phyloP scores from a whole-genome alignment of 2,113 vertebrate genomes.

The Hemibagrus wyckioides region DNA sequence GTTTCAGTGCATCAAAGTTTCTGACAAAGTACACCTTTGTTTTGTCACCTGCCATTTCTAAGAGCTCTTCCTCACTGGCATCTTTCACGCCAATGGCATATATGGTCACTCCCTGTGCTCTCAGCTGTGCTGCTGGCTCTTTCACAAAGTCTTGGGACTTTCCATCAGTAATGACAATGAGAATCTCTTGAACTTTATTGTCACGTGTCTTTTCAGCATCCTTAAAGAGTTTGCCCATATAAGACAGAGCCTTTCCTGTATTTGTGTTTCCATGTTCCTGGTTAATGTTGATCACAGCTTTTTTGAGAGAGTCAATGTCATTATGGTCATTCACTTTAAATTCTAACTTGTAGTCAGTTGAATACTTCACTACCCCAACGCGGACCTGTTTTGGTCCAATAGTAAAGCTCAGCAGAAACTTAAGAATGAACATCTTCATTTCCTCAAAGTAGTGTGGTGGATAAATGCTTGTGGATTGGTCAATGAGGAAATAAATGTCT shows the following conservation, averaged over 20 bases:
- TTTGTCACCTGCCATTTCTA: constrained; percentile 68
- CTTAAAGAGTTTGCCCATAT: constrained; percentile 71
- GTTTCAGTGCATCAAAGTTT: constrained; percentile 77
- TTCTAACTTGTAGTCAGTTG: constrained; percentile 58
- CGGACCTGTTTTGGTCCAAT: constrained; percentile 74
- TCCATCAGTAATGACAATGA: constrained; percentile 83
- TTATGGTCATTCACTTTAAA: constrained; percentile 67
- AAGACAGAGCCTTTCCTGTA: constrained; percentile 72
- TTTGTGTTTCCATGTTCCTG: constrained; percentile 71
- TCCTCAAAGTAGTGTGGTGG: constrained; percentile 72
- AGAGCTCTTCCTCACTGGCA: constrained; percentile 64
- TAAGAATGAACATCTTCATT: constrained; percentile 80
- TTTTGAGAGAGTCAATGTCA: constrained; percentile 58
- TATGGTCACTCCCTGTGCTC: constrained; percentile 63
- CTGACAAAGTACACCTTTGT: constrained; percentile 75
- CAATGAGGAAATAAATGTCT: constrained; percentile 86
- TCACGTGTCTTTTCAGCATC: constrained; percentile 58
- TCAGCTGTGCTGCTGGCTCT: constrained; percentile 67
- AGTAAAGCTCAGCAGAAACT: constrained; percentile 70
- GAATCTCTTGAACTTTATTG: constrained; percentile 65
- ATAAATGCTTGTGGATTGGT: constrained; percentile 78
- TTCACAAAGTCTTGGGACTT: constrained; percentile 73
- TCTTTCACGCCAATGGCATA: constrained; percentile 80
- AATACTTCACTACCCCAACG: constrained; percentile 79
- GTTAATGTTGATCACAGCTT: constrained; percentile 67